Base-by-base conservation (phyloP, 2,797 vertebrate genomes). In the Corythornis leucogaster region DNA sequence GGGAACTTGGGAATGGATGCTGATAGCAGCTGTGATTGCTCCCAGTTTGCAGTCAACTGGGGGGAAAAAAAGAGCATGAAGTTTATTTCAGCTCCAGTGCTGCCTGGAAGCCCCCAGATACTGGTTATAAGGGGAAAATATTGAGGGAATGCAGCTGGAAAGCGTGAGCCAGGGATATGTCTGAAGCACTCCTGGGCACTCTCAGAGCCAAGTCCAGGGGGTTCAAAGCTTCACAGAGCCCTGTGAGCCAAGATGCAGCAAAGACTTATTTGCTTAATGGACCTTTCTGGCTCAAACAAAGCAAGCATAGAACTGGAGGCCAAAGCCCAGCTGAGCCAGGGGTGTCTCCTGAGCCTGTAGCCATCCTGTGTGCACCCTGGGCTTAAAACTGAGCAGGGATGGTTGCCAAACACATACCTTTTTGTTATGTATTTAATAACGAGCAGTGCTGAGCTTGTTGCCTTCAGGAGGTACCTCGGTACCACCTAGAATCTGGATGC, bases 1-100 rank as follows among this genome's bases (percentile, higher is more conserved):
- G 25, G 42, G 21, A 30, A 48, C 40, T 46, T 2, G 2, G 68
- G 15, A 12, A 28, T 0, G 2, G 54, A 8, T 25, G 21, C 51
- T 21, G 61, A 43, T 51, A 54, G 62, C 1, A 1, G 22, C 88
- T 87, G 92, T 8, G 64, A 35, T 26, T 48, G 55, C 35, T 91
- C 58, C 35, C 1, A 3, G 7, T 22, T 58, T 87, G 80, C 53
- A 80, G 57, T 31, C 59, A n/a, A 68, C 51, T 7, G 24, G 61
- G 35, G 4, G 24, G 24, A 24, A 13, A 40, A 61, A 78, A 79
- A 45, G 69, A 63, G 16, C 18, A 8, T 7, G 21, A 68, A 9
- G 77, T 28, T 78, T 8, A 14, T 82, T 83, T 67, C 46, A 19
- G 48, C n/a, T 38, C 11, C 8, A 1, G 31, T 6, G 25, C 67